Conservation (phyloP, 2,797 vertebrate species). For the Microctenopoma lineatum region DNA sequence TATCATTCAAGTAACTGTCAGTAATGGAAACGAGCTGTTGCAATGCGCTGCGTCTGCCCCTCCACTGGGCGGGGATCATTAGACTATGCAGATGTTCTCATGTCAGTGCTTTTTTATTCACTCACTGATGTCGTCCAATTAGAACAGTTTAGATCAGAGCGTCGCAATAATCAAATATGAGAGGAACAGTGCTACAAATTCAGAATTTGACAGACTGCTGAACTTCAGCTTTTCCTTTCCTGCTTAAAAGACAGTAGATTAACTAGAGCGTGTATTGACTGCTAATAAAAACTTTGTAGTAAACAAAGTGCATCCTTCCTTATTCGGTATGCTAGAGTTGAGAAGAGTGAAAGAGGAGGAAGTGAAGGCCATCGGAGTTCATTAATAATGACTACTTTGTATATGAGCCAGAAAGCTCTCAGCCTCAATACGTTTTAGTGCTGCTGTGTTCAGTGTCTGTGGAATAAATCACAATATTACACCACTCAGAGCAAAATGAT, state of each 20-base stretch:
- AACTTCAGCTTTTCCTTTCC: neutral
- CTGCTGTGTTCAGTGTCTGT: conserved; percentile 50
- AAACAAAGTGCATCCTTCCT: conserved; percentile 30
- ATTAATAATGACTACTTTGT: conserved; percentile 72
- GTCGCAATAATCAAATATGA: conserved; percentile 4
- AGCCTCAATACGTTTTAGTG: conserved; percentile 67
- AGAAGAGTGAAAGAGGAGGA: conserved; percentile 54
- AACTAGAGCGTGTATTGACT: accelerated
- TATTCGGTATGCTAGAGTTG: conserved; percentile 29
- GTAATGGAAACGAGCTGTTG: conserved; percentile 6
- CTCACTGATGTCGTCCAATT: conserved; percentile 34
- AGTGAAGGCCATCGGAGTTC: conserved; percentile 52
- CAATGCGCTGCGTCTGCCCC: neutral
- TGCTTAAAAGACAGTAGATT: neutral
- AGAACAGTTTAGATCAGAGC: conserved; percentile 10
- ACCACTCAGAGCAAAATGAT: conserved; percentile 53
- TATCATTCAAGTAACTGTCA: conserved; percentile 1
- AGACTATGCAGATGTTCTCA: neutral
- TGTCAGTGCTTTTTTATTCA: conserved; percentile 27
- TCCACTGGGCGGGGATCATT: conserved; percentile 68
- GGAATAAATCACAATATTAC: conserved; percentile 77
- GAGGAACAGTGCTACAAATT: conserved; percentile 14
- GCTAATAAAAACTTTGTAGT: conserved; percentile 14
- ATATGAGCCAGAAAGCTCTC: conserved; percentile 74
- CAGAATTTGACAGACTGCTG: conserved; percentile 8